Base-by-base conservation (phyloP, 2,797 vertebrate species). In the Gobio occitaniae region DNA sequence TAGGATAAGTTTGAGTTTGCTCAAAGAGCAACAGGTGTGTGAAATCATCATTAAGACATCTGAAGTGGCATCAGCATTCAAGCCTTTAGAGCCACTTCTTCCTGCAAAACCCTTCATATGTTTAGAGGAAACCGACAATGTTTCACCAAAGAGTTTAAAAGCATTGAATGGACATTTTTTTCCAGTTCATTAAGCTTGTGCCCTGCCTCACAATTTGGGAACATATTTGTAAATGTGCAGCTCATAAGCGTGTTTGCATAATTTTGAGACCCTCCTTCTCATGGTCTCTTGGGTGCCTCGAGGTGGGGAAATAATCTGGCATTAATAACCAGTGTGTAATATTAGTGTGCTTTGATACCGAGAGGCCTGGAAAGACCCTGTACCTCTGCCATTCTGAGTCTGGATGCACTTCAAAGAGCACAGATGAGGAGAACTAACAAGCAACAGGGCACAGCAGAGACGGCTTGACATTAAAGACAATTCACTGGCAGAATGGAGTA, bases 331-430 rank as follows among this genome's bases (percentile, higher is more conserved):
- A 59, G 72, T 78, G 80, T 84, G 90, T 92, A 90, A 95, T 95
- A 94, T 94, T 94, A 94, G 94, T 87, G 88, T 92, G 91, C 89
- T 87, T 90, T 92, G 91, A 87, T 90, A 89, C 92, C 95, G 93
- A 94, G 93, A 91, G 90, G 84, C 87, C 88, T 93, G 93, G 93
- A 95, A 95, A 93, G 92, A 90, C 88, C 56, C 83, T 90, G 71
- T 82, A 86, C 88, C 91, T 93, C 87, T 95, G 93, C 92, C 88
- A 68, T 92, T 90, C 89, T 87, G 76, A 80, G 72, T 66, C 85
- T 95, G 94, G 94, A 93, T 91, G 74, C 78, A 29, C 91, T 93
- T 95, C 94, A 95, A 95, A 95, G 93, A 71, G 36, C 59, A 10
- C 25, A 29, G 78, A 84, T 80, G 65, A 56, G 68, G 21, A 75